Evolutionary conservation across 30 jellyfish, hydroid and myxozoan species (phyloP), one percentile per base, ranked within the genome.

Genomic region (Aurelia sp.): DNA sequence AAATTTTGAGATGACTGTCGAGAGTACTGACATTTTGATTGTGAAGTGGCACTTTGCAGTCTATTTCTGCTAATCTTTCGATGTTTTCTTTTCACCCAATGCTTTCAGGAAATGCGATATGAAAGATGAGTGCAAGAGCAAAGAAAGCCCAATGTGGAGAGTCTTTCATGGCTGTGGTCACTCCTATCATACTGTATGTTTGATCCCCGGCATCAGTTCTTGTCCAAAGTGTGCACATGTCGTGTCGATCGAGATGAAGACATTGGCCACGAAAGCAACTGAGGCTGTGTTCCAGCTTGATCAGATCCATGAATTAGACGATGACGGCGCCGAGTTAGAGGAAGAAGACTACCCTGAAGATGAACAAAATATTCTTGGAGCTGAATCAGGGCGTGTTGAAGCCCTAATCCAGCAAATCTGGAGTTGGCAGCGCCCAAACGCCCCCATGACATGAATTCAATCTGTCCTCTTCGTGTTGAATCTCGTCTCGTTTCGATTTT

Each of bases 121-220:
- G 69, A 59, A 59, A 17, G 69, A 59, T 0, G 27, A 59, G 69
- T 59, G 69, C 69, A 59, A 59, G 30, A 59, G 69, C 69, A 59
- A 59, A 21, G 69, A 59, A 1, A 59, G 69, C 30, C 69, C 69
- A 59, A 2, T 59, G 69, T 40, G 69, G 69, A 59, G 69, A 21
- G 69, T 59, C 11, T 59, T 59, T 59, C 69, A 10, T 59, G 69
- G 69, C 69, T 59, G 69, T 59, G 69, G 69, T 59, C 69, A 59
- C 69, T 59, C 69, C 9, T 59, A 59, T 59, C 69, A 59, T 59
- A 59, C 69, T 5, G 69, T 59, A 13, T 59, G 69, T 10, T 59
- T 59, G 69, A 59, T 59, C 69, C 30, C 69, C 69, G 69, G 4
- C 69, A 59, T 59, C 11, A 59, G 27, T 59, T 59, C 8, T 18